Evolutionary conservation across 2,797 vertebrate species (phyloP).

Genomic region (Tapera naevia): DNA sequence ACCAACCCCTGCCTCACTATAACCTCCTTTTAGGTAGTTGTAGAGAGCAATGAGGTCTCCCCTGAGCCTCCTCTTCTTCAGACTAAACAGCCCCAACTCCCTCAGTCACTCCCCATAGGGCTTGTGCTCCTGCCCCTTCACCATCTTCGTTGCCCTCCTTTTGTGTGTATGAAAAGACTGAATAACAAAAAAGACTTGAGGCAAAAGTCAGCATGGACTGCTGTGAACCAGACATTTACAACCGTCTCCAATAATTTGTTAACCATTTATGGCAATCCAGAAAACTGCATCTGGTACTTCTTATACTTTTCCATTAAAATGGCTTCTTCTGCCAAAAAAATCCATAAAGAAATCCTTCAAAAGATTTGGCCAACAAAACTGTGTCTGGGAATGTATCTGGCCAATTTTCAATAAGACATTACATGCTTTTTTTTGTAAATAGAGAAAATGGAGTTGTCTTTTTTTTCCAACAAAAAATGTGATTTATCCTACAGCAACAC

Average conservation of each 20-base stretch:
- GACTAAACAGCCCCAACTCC: too few species aligned
- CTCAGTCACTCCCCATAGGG: too few species aligned
- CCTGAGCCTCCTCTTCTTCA: too few species aligned
- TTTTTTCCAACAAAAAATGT: constrained; percentile 33
- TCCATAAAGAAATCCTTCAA: constrained; percentile 77
- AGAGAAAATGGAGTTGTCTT: constrained; percentile 44
- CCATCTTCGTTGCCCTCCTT: too few species aligned
- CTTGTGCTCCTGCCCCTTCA: too few species aligned
- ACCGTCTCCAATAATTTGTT: constrained; percentile 70
- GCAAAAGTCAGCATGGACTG: constrained; percentile 58
- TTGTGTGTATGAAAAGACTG: not conserved
- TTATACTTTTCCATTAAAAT: constrained; percentile 73
- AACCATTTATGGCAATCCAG: constrained; percentile 79
- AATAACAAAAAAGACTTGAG: not conserved
- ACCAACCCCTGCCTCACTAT: too few species aligned
- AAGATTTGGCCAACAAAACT: constrained; percentile 75
- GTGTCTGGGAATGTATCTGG: constrained; percentile 82
- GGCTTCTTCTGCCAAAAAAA: constrained; percentile 75
- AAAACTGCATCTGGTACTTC: constrained; percentile 76
- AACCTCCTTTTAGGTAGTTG: too few species aligned
- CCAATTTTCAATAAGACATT: constrained; percentile 70
- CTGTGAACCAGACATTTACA: constrained; percentile 69
- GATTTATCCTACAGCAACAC: constrained; percentile 34
- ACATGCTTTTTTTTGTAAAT: constrained; percentile 74
- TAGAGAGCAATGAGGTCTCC: too few species aligned